These are phyloP conservation scores for Anthopleura sola DNA, from an alignment of 64 coral and sea anemone species.

Conservation along the genomic window DNA sequence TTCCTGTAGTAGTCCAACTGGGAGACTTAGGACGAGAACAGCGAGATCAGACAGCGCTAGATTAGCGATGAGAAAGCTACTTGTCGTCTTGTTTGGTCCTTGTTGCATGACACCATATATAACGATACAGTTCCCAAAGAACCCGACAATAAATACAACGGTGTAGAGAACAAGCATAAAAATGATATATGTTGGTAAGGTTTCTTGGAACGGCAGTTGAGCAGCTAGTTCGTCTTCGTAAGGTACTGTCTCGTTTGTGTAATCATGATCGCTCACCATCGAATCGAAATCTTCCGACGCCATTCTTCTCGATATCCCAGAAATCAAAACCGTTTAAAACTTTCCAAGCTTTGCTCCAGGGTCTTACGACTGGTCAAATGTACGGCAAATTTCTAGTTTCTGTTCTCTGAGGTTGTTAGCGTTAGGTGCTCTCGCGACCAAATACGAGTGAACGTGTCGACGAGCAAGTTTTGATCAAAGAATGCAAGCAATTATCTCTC, in stretches of 20 bases:
- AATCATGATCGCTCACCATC: constrained; percentile 1
- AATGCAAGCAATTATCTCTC: constrained; percentile 21
- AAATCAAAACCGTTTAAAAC: constrained; percentile 1
- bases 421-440: not conserved
- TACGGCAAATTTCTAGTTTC: not conserved
- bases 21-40: constrained; percentile 75
- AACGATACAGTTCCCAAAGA: constrained; percentile 91
- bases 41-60: constrained; percentile 77
- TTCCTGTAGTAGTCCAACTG: constrained; percentile 66
- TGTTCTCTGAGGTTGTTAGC: not conserved
- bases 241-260: not conserved
- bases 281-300: not conserved
- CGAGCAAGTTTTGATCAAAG: not conserved
- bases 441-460: not conserved
- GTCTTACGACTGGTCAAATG: not conserved
- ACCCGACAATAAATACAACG: constrained; percentile 75
- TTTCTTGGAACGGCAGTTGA: constrained; percentile 16
- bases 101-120: constrained; percentile 93
- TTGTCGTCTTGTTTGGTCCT: constrained; percentile 71
- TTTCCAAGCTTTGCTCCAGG: not conserved
- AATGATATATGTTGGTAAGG: constrained; percentile 54
- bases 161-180: constrained; percentile 73
- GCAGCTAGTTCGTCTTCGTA: constrained; percentile 3
- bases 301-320: not conserved
- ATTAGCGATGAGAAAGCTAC: constrained; percentile 87